These are phyloP conservation scores for Crotalus viridis DNA, from an alignment of 2,113 vertebrate genomes.

Conservation along the genomic window DNA sequence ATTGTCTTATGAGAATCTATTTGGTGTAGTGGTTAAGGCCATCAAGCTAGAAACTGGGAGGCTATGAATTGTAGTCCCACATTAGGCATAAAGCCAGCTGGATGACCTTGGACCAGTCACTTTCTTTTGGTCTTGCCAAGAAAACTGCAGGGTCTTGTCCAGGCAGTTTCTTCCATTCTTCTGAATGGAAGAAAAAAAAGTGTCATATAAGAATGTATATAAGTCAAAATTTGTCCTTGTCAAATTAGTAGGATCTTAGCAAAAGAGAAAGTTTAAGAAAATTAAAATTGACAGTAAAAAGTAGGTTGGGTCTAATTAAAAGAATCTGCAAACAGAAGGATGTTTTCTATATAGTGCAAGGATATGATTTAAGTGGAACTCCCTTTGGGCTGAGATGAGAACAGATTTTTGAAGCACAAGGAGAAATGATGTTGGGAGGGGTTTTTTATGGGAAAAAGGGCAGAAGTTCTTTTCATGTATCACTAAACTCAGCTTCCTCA, in stretches of 20 bases:
- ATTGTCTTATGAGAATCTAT: not conserved
- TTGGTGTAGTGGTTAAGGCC: not conserved
- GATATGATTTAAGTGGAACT: not conserved
- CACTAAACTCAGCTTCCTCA: not conserved
- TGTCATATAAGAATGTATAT: not conserved
- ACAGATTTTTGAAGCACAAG: not conserved
- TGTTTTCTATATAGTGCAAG: not conserved
- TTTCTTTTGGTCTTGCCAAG: not conserved
- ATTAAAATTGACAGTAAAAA: not conserved
- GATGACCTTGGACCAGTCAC: not conserved
- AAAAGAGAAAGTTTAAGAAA: not conserved
- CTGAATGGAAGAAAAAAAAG: not conserved
- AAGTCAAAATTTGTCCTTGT: not conserved
- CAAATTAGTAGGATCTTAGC: not conserved
- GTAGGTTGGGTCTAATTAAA: not conserved
- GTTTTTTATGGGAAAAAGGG: not conserved
- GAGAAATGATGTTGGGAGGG: not conserved
- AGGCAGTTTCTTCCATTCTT: not conserved
- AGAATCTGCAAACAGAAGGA: not conserved
- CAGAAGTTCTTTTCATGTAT: not conserved
- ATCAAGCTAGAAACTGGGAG: not conserved
- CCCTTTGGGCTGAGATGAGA: not conserved
- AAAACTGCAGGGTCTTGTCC: not conserved
- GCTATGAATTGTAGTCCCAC: not conserved
- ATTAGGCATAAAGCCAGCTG: not conserved